These are phyloP conservation scores for Nemurella pictetii DNA, from an alignment of 2,888 invertebrate species.

Conservation along the genomic window DNA sequence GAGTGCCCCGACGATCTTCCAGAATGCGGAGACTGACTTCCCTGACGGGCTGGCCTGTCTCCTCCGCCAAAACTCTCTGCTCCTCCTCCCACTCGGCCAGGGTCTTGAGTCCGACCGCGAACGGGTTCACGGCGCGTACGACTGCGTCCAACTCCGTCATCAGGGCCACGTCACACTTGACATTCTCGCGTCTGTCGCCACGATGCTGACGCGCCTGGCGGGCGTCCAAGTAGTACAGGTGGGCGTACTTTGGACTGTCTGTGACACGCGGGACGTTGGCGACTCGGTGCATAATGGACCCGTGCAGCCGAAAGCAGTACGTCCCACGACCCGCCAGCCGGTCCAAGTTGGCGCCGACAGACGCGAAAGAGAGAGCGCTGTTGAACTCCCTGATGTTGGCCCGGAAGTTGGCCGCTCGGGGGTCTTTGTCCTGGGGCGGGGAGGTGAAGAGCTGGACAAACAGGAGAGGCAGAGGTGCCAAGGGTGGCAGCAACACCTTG, in stretches of 20 bases:
- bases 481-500: no score
- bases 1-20: conserved; percentile 40
- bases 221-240: background rate
- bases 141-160: background rate
- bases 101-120: background rate
- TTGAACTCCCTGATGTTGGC: background rate
- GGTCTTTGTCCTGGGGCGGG: no score
- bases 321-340: background rate
- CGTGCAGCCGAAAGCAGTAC: conserved; percentile 1
- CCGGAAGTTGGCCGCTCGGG: no score
- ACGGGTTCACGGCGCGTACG: background rate
- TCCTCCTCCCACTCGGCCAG: background rate
- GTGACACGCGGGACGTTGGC: background rate
- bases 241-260: background rate
- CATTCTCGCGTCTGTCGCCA: background rate
- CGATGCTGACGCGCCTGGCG: background rate
- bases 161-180: background rate
- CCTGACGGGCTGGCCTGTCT: background rate
- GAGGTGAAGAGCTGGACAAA: no score
- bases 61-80: background rate
- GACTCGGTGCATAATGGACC: background rate
- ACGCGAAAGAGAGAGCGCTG: background rate
- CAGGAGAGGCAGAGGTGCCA: no score
- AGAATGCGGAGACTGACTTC: background rate
- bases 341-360: conserved; percentile 24